A percentile compares a stretch with the other conserved stretches of the same genome.
Conservation (phyloP, 2,888 invertebrate species). For the Tyria jacobaeae region DNA sequence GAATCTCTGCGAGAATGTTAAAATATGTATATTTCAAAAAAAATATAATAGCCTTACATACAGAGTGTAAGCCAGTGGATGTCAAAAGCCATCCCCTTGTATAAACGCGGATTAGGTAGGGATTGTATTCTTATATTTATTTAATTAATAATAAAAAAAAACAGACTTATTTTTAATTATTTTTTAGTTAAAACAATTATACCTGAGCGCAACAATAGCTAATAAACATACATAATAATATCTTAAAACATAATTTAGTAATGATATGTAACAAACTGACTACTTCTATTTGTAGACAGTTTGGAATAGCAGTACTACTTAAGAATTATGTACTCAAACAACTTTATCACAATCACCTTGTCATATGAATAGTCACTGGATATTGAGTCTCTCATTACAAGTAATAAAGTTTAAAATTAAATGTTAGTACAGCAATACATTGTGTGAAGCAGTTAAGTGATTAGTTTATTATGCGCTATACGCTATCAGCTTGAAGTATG, state of each 20-base stretch:
- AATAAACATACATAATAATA: constrained; percentile 35
- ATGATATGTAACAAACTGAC: constrained; percentile 29
- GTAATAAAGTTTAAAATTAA: constrained; percentile 18
- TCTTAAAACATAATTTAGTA: constrained; percentile 32
- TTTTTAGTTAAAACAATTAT: constrained; percentile 15
- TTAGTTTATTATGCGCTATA: background rate
- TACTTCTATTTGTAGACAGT: constrained; percentile 27
- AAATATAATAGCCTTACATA: too few relatives aligned
- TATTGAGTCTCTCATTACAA: constrained; percentile 24
- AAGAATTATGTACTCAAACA: constrained; percentile 21
- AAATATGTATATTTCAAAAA: too few relatives aligned
- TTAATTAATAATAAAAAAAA: background rate
- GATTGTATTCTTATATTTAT: too few relatives aligned
- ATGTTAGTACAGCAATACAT: constrained; percentile 19
- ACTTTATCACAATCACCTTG: constrained; percentile 30
- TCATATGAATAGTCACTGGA: constrained; percentile 17
- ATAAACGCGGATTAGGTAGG: too few relatives aligned
- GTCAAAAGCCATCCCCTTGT: too few relatives aligned
- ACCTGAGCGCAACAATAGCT: constrained; percentile 36
- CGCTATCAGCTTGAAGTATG: constrained; percentile 8
- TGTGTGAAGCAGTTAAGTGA: constrained; percentile 20
- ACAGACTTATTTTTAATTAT: background rate
- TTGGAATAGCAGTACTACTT: constrained; percentile 30
- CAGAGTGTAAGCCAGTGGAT: too few relatives aligned
- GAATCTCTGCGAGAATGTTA: too few relatives aligned